Percentiles rank a stretch among this genome's conserved stretches.
phyloP scores from a whole-genome alignment of 2,113 vertebrate genomes.

The Arenaria interpres region DNA sequence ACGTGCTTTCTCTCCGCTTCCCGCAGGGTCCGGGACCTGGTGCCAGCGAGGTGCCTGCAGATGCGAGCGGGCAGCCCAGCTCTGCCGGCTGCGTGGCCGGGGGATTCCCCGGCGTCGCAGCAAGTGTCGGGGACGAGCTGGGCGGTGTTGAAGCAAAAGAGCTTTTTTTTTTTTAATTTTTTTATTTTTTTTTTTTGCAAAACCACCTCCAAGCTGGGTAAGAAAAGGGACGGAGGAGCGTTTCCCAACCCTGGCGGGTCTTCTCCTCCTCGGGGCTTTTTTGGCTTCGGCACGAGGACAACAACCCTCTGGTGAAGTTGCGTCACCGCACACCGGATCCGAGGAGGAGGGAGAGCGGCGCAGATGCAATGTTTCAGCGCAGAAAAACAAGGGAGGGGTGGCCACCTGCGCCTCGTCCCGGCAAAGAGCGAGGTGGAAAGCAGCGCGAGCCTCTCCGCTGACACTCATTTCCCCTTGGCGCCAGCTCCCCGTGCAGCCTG shows the following conservation, averaged over 20 bases:
- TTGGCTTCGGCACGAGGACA: background rate
- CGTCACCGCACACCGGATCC: rapidly evolving
- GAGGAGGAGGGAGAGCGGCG: background rate
- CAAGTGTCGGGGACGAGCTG: background rate
- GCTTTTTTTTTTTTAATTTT: background rate
- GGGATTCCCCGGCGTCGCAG: background rate
- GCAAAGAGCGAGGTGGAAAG: background rate
- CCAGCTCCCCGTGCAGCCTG: background rate
- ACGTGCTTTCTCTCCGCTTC: rapidly evolving
- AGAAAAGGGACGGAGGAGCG: background rate
- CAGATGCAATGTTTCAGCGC: background rate
- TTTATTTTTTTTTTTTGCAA: background rate
- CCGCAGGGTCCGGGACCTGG: background rate
- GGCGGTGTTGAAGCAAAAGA: background rate
- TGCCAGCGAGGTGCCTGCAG: constrained; percentile 32
- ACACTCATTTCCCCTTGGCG: background rate
- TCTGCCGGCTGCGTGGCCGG: background rate
- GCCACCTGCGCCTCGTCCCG: background rate
- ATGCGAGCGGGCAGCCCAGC: background rate
- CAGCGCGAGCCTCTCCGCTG: background rate
- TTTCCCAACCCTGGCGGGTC: background rate
- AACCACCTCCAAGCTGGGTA: background rate
- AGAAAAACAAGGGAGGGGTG: background rate
- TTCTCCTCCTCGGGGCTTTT: background rate
- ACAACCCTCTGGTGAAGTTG: background rate